phyloP scores from a whole-genome alignment of 2,113 vertebrate species.

The Melanotaenia duboulayi region DNA sequence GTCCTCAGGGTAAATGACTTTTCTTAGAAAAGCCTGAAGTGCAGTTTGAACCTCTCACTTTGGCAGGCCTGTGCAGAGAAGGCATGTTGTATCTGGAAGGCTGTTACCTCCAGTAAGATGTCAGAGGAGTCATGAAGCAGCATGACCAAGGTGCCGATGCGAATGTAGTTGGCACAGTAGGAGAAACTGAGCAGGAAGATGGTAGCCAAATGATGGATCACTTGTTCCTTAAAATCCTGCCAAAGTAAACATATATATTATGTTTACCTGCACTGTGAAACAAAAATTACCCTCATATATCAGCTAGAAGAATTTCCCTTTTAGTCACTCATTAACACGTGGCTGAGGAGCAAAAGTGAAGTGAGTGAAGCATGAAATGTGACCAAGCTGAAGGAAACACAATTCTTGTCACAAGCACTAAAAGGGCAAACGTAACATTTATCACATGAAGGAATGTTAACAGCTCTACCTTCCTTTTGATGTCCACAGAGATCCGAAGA shows the following conservation, averaged over 20 bases:
- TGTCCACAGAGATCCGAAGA: constrained; percentile 88
- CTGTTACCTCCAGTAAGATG: constrained; percentile 89
- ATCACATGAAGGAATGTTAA: background rate
- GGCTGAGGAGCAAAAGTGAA: constrained; percentile 12
- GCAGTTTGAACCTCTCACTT: background rate
- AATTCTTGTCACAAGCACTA: background rate
- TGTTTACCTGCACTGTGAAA: background rate
- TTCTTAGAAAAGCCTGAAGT: constrained; percentile 13
- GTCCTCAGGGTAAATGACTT: background rate
- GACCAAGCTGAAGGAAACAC: background rate
- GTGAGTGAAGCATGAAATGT: constrained; percentile 3
- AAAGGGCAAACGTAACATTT: constrained; percentile 2
- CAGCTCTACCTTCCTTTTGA: constrained; percentile 91
- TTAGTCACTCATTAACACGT: constrained; percentile 22
- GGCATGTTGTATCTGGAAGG: background rate
- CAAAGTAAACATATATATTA: background rate
- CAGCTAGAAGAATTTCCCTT: background rate
- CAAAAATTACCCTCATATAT: constrained; percentile 1
- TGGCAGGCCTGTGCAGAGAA: background rate
- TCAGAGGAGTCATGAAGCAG: constrained; percentile 90
- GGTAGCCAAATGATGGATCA: constrained; percentile 89
- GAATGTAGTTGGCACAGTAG: constrained; percentile 92
- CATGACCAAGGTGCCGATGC: constrained; percentile 90
- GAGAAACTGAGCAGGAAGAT: constrained; percentile 91
- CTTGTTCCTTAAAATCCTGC: constrained; percentile 93